A percentile compares a stretch with the other conserved stretches of the same genome.
Conservation (phyloP, 2,113 vertebrate species). For the Corythoichthys haematopterus region DNA sequence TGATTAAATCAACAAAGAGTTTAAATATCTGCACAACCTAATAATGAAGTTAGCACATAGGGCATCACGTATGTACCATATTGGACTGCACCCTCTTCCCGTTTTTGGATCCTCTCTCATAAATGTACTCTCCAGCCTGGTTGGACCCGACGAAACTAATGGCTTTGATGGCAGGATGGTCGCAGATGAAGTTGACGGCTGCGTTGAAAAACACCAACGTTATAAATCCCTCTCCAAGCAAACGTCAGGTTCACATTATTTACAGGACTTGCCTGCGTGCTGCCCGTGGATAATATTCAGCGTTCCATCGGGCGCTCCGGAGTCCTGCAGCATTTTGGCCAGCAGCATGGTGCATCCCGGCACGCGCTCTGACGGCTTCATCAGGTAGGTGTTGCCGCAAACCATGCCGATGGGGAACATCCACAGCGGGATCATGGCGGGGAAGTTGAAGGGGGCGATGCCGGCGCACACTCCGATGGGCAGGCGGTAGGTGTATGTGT, state of each 20-base stretch:
- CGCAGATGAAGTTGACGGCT: slow-evolving; percentile 97
- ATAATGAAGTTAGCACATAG: neutral
- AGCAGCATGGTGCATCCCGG: slow-evolving; percentile 93
- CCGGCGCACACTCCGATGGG: slow-evolving; percentile 92
- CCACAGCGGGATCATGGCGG: slow-evolving; percentile 98
- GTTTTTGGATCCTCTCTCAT: slow-evolving; percentile 81
- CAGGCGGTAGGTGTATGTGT: slow-evolving; percentile 89
- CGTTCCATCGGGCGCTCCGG: slow-evolving; percentile 88
- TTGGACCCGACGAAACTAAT: slow-evolving; percentile 99
- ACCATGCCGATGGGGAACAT: slow-evolving; percentile 97
- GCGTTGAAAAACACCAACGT: slow-evolving; percentile 16
- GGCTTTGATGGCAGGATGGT: slow-evolving; percentile 91
- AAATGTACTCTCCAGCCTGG: slow-evolving; percentile 88
- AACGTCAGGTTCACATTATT: neutral
- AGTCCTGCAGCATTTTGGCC: slow-evolving; percentile 87
- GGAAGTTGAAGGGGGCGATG: slow-evolving; percentile 95
- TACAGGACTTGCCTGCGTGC: slow-evolving; percentile 79
- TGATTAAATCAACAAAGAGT: no score
- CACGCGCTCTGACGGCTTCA: slow-evolving; percentile 95
- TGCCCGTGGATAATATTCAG: slow-evolving; percentile 94
- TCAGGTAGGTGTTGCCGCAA: slow-evolving; percentile 94
- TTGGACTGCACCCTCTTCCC: slow-evolving; percentile 98
- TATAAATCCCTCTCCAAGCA: slow-evolving; percentile 2
- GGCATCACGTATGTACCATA: slow-evolving; percentile 76
- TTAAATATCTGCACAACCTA: no score